Percentiles rank a stretch among this genome's conserved stretches.
phyloP scores from a whole-genome alignment of 92 coral and sea anemone species.

The Siderastrea radians region DNA sequence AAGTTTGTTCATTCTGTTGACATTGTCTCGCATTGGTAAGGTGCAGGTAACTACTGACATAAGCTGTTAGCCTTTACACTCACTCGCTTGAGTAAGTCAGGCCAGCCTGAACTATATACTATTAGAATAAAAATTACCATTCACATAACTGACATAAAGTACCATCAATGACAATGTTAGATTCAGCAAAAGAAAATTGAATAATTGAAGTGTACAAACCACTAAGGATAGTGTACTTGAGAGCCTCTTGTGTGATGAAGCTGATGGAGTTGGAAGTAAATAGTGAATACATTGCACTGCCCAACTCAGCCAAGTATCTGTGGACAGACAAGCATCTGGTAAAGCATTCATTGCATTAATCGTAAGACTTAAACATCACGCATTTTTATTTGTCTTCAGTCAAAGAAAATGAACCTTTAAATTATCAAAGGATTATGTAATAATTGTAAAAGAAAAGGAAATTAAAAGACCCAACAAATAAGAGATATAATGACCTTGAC shows the following conservation, averaged over 20 bases:
- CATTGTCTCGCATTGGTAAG: no score
- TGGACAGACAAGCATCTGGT: background rate
- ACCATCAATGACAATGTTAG: no score
- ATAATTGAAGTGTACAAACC: conserved; percentile 27
- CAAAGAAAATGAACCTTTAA: no score
- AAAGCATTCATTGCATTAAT: no score
- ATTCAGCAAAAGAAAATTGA: background rate
- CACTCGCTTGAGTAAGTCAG: no score
- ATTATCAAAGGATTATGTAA: no score
- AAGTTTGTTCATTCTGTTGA: no score
- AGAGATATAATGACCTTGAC: conserved; percentile 51
- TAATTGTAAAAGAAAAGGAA: background rate
- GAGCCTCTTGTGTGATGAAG: conserved; percentile 77
- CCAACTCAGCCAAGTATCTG: conserved; percentile 83
- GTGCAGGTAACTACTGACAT: no score
- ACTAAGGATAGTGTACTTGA: conserved; percentile 79
- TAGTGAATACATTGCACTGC: conserved; percentile 74
- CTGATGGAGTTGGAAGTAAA: conserved; percentile 62
- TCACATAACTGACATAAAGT: no score
- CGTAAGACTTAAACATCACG: background rate
- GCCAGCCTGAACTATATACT: no score
- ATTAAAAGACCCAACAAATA: background rate
- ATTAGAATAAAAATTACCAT: no score
- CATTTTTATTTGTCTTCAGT: background rate
- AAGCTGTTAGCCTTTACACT: no score